Evolutionary conservation across 2,113 vertebrate species (phyloP).

Genomic region (Bos taurus): ARS-UCD2.0 NC_037352.1:23520501-23521000

Average conservation of each 20-base stretch:
- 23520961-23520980: not conserved
- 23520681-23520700: not conserved
- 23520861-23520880: not conserved
- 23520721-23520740: not conserved
- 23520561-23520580: too few species aligned
- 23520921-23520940: not conserved
- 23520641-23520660: fast-evolving
- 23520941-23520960: not conserved
- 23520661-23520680: not conserved
- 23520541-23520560: too few species aligned
- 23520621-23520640: not conserved
- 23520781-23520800: not conserved
- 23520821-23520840: not conserved
- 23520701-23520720: not conserved
- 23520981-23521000: not conserved
- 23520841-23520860: not conserved
- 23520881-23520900: not conserved
- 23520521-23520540: too few species aligned
- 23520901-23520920: not conserved
- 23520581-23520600: too few species aligned
- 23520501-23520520: too few species aligned
- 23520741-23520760: not conserved
- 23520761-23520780: not conserved
- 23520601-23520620: too few species aligned
- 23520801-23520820: not conserved